Base-by-base conservation (phyloP, 2,888 invertebrate species). In the Altica lythri region DNA sequence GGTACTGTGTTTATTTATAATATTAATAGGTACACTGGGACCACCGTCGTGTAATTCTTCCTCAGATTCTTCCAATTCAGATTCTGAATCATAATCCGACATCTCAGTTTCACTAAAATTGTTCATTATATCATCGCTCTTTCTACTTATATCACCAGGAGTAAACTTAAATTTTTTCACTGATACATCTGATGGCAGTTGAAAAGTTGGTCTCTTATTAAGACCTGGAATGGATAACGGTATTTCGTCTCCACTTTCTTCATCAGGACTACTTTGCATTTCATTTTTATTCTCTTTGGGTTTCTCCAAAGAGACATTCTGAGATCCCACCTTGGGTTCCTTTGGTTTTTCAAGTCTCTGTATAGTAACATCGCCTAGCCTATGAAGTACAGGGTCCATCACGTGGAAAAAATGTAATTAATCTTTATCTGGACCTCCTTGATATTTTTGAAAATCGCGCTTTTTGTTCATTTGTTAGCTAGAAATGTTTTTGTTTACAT, bases 281-380 rank as follows among this genome's bases (percentile, higher is more conserved):
- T 63, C 65, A 10, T 67, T 68, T 61, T 65, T 63, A 47, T 49
- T 60, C 34, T 64, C 62, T 54, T 62, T 62, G 49, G 56, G 46
- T 38, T 47, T 59, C 29, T 65, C 67, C 61, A 66, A 19, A 66
- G 58, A 38, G 55, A 57, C 53, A 55, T 50, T 61, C 56, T 62
- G 66, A 34, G 64, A 58, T 57, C 62, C 67, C 59, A 62, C 58
- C 58, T 68, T 66, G 43, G 65, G 55, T 40, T 68, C 69, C 62
- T 73, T 72, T 34, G 73, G 71, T 66, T 74, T 74, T 55, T 74
- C 74, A 48, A 75, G 70, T 57, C 81, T 75, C 70, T 83, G 82
- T 65, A 83, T 82, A 34, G 81, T 83, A 67, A 83, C 82, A 78
- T 83, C 82, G 65, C 82, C 83, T 58, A 82, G 80, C 65, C 80